Conservation (phyloP, 2,888 invertebrate species). For the Drosophila paranaensis region DNA sequence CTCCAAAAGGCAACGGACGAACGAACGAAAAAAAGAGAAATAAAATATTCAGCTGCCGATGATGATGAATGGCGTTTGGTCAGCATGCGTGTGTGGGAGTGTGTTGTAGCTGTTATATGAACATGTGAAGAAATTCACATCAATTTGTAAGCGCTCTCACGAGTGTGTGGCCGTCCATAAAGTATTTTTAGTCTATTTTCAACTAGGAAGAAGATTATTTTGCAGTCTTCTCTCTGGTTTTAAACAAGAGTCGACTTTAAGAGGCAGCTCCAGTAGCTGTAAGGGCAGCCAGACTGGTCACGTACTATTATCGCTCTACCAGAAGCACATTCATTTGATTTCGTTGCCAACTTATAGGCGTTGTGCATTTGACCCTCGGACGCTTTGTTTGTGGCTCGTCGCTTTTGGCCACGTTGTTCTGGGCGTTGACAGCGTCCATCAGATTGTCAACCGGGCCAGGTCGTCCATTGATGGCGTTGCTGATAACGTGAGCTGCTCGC, state of each 20-base stretch:
- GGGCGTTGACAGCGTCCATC: constrained; percentile 71
- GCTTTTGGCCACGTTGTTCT: constrained; percentile 25
- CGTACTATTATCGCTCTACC: constrained; percentile 73
- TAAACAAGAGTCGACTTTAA: constrained; percentile 46
- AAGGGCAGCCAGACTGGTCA: constrained; percentile 60
- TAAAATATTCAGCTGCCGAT: constrained; percentile 71
- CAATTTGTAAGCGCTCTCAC: constrained; percentile 63
- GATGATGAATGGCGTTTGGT: constrained; percentile 72
- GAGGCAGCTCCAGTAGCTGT: background rate
- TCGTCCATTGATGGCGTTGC: constrained; percentile 70
- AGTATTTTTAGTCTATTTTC: constrained; percentile 36
- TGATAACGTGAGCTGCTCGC: constrained; percentile 65
- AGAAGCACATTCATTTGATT: constrained; percentile 67
- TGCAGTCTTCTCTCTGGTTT: background rate
- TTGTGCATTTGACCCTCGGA: constrained; percentile 50
- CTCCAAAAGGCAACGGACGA: constrained; percentile 23
- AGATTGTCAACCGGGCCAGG: constrained; percentile 51
- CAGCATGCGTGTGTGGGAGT: constrained; percentile 40
- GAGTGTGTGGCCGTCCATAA: constrained; percentile 24
- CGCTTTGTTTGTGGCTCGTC: constrained; percentile 25
- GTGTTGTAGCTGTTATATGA: constrained; percentile 41
- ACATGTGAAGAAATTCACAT: constrained; percentile 79
- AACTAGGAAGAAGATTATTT: constrained; percentile 25
- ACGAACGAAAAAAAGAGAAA: constrained; percentile 18
- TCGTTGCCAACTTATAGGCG: constrained; percentile 73